Percentiles rank a stretch among this genome's conserved stretches.
Conservation (phyloP, 2,113 vertebrate species). For the Cheirogaleus medius region DNA sequence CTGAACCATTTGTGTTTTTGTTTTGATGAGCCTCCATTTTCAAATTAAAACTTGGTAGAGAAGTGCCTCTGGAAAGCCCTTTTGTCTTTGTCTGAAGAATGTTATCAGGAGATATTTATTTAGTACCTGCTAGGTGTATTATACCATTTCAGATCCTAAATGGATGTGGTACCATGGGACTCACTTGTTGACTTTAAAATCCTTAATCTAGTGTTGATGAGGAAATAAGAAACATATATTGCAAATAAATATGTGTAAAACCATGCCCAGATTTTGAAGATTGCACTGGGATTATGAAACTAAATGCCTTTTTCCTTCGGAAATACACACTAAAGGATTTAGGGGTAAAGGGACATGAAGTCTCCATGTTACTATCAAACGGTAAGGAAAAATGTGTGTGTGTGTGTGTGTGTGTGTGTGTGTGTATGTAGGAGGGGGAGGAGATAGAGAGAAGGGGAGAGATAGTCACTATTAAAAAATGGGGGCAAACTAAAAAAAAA, state of each 20-base stretch:
- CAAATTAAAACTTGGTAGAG: not conserved
- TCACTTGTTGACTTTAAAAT: not conserved
- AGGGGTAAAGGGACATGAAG: not conserved
- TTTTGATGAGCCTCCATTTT: constrained; percentile 20
- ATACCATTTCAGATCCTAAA: not conserved
- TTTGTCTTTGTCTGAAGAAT: not conserved
- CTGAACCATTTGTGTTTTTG: not conserved
- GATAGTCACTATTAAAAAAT: not conserved
- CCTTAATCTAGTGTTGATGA: not conserved
- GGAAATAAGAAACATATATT: constrained; percentile 5
- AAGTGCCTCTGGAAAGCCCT: not conserved
- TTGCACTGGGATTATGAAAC: not conserved
- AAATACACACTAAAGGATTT: not conserved
- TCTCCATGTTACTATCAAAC: not conserved
- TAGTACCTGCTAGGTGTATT: not conserved
- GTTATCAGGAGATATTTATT: not conserved
- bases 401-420: not conserved
- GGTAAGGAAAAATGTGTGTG: not conserved
- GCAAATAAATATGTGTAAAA: not conserved
- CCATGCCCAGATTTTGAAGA: not conserved
- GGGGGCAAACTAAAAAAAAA: not conserved
- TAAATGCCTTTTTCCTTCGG: not conserved
- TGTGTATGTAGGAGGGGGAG: not conserved
- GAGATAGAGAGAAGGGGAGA: not conserved
- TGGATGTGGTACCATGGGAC: not conserved